Evolutionary conservation across 2,113 vertebrate genomes (phyloP), one percentile per base, ranked within the genome.

Genomic region (Actenoides hombroni): DNA sequence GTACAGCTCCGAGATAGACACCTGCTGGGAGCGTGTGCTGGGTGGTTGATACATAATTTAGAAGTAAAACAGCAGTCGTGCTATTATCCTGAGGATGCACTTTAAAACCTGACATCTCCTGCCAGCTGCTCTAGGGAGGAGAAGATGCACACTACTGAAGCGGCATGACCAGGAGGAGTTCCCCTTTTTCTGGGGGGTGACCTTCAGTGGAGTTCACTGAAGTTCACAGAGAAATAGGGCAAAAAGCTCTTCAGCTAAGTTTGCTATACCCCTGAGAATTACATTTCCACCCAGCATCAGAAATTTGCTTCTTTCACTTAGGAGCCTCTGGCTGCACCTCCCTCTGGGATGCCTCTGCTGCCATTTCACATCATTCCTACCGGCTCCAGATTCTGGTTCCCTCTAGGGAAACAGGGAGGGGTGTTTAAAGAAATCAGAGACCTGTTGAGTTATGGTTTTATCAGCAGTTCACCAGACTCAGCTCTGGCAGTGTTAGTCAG

Each of bases 11-110:
- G 4, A 81, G 79, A 80, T 20, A 92, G 90, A 90, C 21, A 70
- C 35, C 42, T 68, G 59, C 69, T 71, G 73, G 40, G 40, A 92
- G 15, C 1, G 0, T 54, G 79, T 77, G 46, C 83, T 81, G 28
- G 20, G n/a, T 23, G 29, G 17, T 3, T 77, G 78, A 92, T 94
- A 28, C 49, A 93, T 94, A 80, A 96, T 95, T 94, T 33, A 95
- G 80, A 81, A 64, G 20, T 23, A 44, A 93, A 80, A 14, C 54
- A 92, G 44, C 29, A 83, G 48, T 67, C 0, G 0, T 77, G 90
- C n/a, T 83, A 28, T 90, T 94, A 78, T 88, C 88, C 88, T 59
- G 85, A 64, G 51, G 56, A 28, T 78, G 56, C 24, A 63, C 54
- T 70, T 76, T 54, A 15, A 88, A 69, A 25, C 24, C 61, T 87